Evolutionary conservation across 1,140 invertebrate species (phyloP).

Genomic region (Nephotettix cincticeps): DNA sequence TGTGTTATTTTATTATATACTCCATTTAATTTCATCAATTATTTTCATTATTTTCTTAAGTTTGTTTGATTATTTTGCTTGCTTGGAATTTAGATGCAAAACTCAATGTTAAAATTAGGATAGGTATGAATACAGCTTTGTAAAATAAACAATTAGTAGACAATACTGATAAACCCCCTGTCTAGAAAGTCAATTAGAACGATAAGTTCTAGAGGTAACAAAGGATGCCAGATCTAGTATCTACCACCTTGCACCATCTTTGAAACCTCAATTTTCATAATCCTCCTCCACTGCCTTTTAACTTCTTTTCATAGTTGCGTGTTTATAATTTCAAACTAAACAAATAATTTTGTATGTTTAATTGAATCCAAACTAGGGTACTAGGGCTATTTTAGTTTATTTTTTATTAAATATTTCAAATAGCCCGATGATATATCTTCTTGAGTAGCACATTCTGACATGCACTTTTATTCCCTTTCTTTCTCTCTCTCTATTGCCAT

Average conservation of each 20-base stretch:
- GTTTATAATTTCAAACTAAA: slow-evolving; percentile 2
- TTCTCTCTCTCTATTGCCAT: slow-evolving; percentile 40
- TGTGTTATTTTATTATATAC: slow-evolving; percentile 10
- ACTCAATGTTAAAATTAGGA: not conserved
- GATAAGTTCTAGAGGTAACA: too few species aligned
- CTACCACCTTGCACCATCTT: not conserved
- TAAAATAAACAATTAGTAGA: too few species aligned
- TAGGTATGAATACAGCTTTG: too few species aligned
- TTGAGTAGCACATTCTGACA: slow-evolving; percentile 38
- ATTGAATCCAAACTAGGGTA: not conserved
- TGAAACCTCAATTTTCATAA: slow-evolving; percentile 16
- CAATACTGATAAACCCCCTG: too few species aligned
- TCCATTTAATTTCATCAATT: slow-evolving; percentile 18
- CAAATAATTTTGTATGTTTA: not conserved
- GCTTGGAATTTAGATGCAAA: slow-evolving; percentile 17
- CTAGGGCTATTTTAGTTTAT: slow-evolving; percentile 29
- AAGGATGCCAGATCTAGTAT: too few species aligned
- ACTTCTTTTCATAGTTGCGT: not conserved
- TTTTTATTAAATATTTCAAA: slow-evolving; percentile 25
- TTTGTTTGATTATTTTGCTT: slow-evolving; percentile 23
- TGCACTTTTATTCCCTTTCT: slow-evolving; percentile 41
- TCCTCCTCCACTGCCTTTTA: not conserved
- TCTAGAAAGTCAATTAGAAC: too few species aligned
- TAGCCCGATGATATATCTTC: not conserved
- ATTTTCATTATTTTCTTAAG: slow-evolving; percentile 8